phyloP scores from a whole-genome alignment of 1,140 invertebrate genomes.

The Octopus sinensis region DNA sequence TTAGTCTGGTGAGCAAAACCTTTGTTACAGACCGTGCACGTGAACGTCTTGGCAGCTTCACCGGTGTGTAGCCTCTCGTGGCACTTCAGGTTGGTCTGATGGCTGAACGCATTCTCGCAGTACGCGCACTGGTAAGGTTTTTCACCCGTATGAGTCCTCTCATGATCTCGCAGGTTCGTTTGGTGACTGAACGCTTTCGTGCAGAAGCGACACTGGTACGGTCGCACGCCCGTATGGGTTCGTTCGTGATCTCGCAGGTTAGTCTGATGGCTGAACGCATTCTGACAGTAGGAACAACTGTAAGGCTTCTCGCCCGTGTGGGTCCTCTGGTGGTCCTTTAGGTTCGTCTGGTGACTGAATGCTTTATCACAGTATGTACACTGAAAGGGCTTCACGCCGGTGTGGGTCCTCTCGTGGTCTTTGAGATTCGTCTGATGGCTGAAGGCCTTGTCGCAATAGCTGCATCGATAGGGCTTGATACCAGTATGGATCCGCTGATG shows the following conservation, averaged over 20 bases:
- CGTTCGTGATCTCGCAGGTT: neutral
- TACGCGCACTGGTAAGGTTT: conserved; percentile 96
- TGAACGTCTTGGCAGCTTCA: conserved; percentile 48
- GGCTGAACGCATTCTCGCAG: conserved; percentile 95
- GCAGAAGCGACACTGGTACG: neutral
- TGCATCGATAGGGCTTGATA: conserved; percentile 10
- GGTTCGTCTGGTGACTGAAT: neutral
- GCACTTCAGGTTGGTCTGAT: conserved; percentile 85
- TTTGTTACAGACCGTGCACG: conserved; percentile 23
- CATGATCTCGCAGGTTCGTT: conserved; percentile 67
- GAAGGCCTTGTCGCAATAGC: conserved; percentile 13
- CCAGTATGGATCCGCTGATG: conserved; percentile 11
- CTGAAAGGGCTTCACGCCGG: neutral
- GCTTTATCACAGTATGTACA: neutral
- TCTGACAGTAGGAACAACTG: conserved; percentile 14
- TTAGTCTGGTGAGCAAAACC: conserved; percentile 20
- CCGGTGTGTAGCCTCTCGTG: conserved; percentile 27
- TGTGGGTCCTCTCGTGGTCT: neutral
- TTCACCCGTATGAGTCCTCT: conserved; percentile 94
- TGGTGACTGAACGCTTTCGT: neutral
- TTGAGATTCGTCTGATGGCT: neutral
- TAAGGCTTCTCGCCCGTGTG: conserved; percentile 30
- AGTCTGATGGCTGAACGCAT: conserved; percentile 2
- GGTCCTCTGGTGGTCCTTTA: conserved; percentile 17
- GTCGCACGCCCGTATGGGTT: neutral